Percentiles rank a stretch among this genome's conserved stretches.
These are phyloP conservation scores for Lacerta agilis DNA, from an alignment of 2,797 vertebrate species.

Conservation along the genomic window DNA sequence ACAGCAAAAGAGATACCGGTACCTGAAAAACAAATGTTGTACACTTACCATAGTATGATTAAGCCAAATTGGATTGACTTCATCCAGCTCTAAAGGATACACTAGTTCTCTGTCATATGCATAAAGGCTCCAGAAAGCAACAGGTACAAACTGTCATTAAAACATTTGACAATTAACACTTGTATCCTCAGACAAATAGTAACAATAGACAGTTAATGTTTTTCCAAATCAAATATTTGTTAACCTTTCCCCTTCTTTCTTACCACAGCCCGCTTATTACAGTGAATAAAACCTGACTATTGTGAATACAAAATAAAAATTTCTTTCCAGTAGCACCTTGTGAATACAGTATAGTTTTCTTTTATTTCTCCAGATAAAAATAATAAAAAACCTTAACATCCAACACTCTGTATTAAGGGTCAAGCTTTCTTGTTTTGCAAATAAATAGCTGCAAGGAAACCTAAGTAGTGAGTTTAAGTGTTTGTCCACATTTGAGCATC, in stretches of 20 bases:
- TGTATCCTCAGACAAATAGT: background rate
- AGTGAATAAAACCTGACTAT: background rate
- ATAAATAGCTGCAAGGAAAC: background rate
- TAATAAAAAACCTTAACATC: background rate
- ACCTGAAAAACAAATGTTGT: background rate
- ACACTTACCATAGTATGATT: constrained; percentile 72
- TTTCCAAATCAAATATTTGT: constrained; percentile 5
- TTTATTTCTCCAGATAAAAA: constrained; percentile 9
- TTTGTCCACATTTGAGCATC: too few relatives aligned
- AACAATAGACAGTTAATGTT: background rate
- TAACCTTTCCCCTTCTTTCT: background rate
- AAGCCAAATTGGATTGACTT: constrained; percentile 68
- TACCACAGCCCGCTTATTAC: background rate
- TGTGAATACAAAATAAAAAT: background rate
- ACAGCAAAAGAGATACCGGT: constrained; percentile 12
- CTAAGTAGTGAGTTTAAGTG: background rate
- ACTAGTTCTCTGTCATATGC: constrained; percentile 68
- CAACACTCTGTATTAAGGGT: background rate
- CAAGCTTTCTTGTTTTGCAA: background rate
- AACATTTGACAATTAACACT: constrained; percentile 9
- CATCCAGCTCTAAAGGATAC: constrained; percentile 69
- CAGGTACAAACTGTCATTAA: constrained; percentile 74
- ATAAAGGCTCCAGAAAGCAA: constrained; percentile 73
- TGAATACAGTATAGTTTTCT: background rate
- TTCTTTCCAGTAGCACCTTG: too few relatives aligned